Evolutionary conservation across 2,888 invertebrate species (phyloP).

Genomic region (Temnothorax rugatulus): DNA sequence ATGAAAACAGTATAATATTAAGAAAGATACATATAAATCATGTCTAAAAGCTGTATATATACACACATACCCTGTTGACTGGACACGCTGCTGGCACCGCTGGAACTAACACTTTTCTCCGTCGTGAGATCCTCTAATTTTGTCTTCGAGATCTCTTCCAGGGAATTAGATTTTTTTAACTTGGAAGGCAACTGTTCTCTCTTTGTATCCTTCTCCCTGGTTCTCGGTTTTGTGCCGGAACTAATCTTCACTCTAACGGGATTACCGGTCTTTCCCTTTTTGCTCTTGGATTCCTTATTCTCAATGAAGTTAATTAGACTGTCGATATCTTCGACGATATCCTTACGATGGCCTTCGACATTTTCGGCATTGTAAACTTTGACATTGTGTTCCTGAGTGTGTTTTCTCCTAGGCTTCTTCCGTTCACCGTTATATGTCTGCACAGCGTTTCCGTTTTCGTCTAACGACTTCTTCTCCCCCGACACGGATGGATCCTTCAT

Average conservation of each 20-base stretch:
- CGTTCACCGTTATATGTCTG: slow-evolving; percentile 85
- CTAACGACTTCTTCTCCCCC: slow-evolving; percentile 89
- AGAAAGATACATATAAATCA: slow-evolving; percentile 2
- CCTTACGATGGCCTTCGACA: slow-evolving; percentile 92
- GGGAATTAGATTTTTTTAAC: slow-evolving; percentile 91
- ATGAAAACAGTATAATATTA: slow-evolving; percentile 16
- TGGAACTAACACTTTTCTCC: slow-evolving; percentile 83
- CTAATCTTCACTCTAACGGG: slow-evolving; percentile 83
- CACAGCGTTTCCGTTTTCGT: slow-evolving; percentile 94
- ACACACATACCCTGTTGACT: slow-evolving; percentile 81
- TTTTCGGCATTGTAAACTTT: slow-evolving; percentile 87
- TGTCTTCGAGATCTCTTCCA: slow-evolving; percentile 93
- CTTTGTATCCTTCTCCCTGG: slow-evolving; percentile 86
- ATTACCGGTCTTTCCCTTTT: slow-evolving; percentile 83
- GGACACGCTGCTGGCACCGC: slow-evolving; percentile 83
- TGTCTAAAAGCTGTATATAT: not conserved
- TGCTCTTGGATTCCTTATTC: slow-evolving; percentile 86
- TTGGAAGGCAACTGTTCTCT: slow-evolving; percentile 85
- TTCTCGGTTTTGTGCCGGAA: slow-evolving; percentile 83
- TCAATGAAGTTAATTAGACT: slow-evolving; percentile 93
- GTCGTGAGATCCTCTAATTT: slow-evolving; percentile 91
- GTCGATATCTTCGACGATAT: slow-evolving; percentile 89
- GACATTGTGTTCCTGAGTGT: slow-evolving; percentile 83
- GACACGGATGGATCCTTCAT: slow-evolving; percentile 77
- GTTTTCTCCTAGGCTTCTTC: slow-evolving; percentile 83